Evolutionary conservation across 2,888 invertebrate species (phyloP), one percentile per base, ranked within the genome.

Genomic region (Tineola bisselliella): DNA sequence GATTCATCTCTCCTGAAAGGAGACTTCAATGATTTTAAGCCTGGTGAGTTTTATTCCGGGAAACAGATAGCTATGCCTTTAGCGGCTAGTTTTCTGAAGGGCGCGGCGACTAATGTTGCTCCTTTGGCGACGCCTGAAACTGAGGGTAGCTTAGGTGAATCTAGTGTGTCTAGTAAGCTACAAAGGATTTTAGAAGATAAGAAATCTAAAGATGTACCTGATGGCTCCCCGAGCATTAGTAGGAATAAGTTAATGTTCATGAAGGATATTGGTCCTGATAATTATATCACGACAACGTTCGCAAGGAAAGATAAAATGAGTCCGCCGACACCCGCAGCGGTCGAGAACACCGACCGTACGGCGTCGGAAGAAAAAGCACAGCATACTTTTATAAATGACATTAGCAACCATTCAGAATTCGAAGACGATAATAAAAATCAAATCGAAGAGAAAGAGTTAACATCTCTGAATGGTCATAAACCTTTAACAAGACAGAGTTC

Each of bases 241-340:
- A 89, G 88, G 67, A 88, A 86, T 74, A 90, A 89, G 74, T 84
- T 90, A 62, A 72, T 90, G 69, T 86, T 89, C 66, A 89, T 90
- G 68, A 90, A 90, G 70, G 90, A 91, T 73, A 92, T 92, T 67
- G 92, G 91, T 56, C 90, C 91, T 59, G 92, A 92, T 77, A 92
- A 92, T 77, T 92, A 92, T 72, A 91, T 92, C 60, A 91, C 91
- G 63, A 92, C 92, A 56, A 89, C 89, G 57, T 86, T 87, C 79
- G 82, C 88, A 67, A 77, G 90, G 79, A 72, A 79, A 68, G 81
- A 83, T 61, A 84, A 80, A 65, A 70, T 72, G 17, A 69, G 69
- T 64, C 70, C 74, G 17, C 70, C 76, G 44, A 68, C 63, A 60
- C 78, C 81, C 61, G 69, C 68, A 6, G 73, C 77, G 44, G 84